Evolutionary conservation across 2,797 vertebrate genomes (phyloP).

Genomic region (Catharus ustulatus): DNA sequence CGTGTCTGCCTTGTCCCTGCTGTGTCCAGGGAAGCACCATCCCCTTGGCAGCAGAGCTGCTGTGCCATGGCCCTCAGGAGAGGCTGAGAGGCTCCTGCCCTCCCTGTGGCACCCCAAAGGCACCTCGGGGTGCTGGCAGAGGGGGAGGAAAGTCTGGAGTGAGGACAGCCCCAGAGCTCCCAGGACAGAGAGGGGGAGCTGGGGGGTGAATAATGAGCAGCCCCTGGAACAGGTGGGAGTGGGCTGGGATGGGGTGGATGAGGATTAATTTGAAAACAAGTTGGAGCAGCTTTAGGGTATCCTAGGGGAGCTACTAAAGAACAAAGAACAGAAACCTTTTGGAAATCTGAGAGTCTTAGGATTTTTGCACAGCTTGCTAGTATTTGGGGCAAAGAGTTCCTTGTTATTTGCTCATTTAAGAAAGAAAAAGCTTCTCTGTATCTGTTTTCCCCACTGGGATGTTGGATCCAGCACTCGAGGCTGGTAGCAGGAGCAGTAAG

Average conservation of each 20-base stretch:
- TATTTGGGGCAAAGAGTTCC: not conserved
- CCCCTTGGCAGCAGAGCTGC: not conserved
- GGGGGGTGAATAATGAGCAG: not conserved
- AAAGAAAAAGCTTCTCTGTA: not conserved
- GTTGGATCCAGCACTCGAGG: not conserved
- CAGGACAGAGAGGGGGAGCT: rapidly evolving
- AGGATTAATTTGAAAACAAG: not conserved
- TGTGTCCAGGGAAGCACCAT: rapidly evolving
- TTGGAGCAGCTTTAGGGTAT: not conserved
- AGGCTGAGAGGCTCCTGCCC: not conserved
- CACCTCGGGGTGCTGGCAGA: not conserved
- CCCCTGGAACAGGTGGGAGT: not conserved
- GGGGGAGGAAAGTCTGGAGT: not conserved
- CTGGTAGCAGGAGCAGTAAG: not conserved
- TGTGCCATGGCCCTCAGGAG: not conserved
- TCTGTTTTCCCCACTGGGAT: not conserved
- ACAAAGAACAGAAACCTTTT: not conserved
- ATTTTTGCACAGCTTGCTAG: not conserved
- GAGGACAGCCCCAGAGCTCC: not conserved
- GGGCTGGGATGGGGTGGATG: not conserved
- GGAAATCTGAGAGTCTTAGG: not conserved
- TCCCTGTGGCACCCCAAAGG: not conserved
- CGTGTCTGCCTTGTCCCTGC: not conserved
- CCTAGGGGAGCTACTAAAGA: not conserved
- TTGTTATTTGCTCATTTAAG: not conserved